Evolutionary conservation across 2,888 invertebrate genomes (phyloP), one percentile per base, ranked within the genome.

Genomic region (Heliconius aoede): DNA sequence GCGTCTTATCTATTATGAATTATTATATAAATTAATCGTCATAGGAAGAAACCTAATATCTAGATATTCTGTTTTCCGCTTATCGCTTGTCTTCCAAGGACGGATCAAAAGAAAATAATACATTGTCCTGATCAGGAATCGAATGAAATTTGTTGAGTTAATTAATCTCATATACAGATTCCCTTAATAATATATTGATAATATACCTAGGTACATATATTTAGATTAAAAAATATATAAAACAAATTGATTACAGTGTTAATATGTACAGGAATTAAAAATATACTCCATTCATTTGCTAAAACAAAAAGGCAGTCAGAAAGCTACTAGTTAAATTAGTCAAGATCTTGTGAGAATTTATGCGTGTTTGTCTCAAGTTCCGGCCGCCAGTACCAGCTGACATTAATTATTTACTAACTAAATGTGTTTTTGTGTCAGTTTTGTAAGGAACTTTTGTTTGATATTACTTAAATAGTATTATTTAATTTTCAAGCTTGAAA

Each of bases 291-390:
- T 55, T 55, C 55, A n/a, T 55, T 55, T 11, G 55, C 55, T 60
- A 60, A 26, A 55, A 11, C 32, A 65, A 72, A 61, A 40, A 61
- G 60, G 26, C 60, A 36, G 60, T 21, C 60, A 36, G 64, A 78
- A 72, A 26, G 72, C 72, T 15, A 60, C 32, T 80, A 79, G 80
- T 78, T 74, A 82, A 79, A 78, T 80, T 79, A 73, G 76, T 69
- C 72, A 73, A 77, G 76, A 80, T 79, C 78, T 74, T 74, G 76
- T 68, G 73, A 55, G 73, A 80, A 81, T 82, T 83, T 82, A 84
- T 81, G 85, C 85, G 82, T 86, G 86, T 87, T 87, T 60, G 55
- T 55, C 18, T 69, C 21, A 21, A 69, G 69, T 46, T 55, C 21
- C n/a, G 55, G 69, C 69, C 55, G 55, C 69, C 21, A 28, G 51